Percentiles rank a stretch among this genome's conserved stretches.
These are phyloP conservation scores for Pyrrhia umbra DNA, from an alignment of 2,888 invertebrate genomes.

Conservation along the genomic window DNA sequence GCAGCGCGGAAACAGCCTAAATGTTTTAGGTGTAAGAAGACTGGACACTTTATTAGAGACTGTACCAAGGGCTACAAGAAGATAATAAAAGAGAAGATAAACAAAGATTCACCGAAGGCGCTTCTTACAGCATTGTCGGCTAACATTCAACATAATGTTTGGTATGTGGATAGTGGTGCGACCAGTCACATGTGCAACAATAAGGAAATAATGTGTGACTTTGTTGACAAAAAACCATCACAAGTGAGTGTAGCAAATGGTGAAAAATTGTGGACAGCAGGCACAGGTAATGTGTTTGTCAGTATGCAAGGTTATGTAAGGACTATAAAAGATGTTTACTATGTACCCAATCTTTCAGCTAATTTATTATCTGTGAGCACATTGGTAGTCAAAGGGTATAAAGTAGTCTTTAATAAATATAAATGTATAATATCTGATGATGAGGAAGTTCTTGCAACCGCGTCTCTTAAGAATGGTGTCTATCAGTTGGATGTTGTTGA, in stretches of 20 bases:
- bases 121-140: constrained; percentile 11
- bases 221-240: neutral
- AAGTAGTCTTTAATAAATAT: constrained; percentile 15
- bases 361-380: constrained; percentile 3
- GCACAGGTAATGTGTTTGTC: constrained; percentile 11
- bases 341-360: constrained; percentile 10
- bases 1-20: constrained; percentile 1
- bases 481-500: constrained; percentile 9
- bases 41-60: constrained; percentile 1
- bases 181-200: constrained; percentile 24
- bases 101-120: neutral
- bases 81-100: neutral
- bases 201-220: neutral
- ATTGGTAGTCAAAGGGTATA: constrained; percentile 2
- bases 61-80: neutral
- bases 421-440: constrained; percentile 11
- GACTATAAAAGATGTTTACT: constrained; percentile 14
- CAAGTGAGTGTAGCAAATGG: constrained; percentile 22
- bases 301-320: constrained; percentile 7
- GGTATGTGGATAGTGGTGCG: constrained; percentile 32
- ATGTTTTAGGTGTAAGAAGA: constrained; percentile 18
- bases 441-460: constrained; percentile 6
- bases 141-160: neutral
- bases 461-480: constrained; percentile 10
- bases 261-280: constrained; percentile 8